Evolutionary conservation across 1,140 invertebrate genomes (phyloP).

Genomic region (Cydia strobilella): DNA sequence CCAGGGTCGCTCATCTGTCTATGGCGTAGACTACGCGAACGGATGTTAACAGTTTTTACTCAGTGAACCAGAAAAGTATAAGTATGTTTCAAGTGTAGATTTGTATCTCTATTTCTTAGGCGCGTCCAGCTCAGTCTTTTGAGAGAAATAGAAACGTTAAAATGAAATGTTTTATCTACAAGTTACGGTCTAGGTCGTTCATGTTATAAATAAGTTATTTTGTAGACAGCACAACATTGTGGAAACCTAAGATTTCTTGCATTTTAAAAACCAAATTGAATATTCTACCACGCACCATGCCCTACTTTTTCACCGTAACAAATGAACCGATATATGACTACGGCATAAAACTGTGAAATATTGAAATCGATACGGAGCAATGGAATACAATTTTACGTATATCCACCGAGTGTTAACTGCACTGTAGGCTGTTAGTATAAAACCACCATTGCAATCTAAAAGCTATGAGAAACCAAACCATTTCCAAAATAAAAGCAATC

Average conservation of each 20-base stretch:
- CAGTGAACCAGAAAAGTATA: background rate
- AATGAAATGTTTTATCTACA: too few species aligned
- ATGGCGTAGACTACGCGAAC: background rate
- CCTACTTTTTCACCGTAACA: background rate
- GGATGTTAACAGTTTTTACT: background rate
- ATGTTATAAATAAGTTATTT: too few species aligned
- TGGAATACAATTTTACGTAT: background rate
- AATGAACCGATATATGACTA: background rate
- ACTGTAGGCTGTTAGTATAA: background rate
- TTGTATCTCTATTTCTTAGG: too few species aligned
- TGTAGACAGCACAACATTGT: too few species aligned
- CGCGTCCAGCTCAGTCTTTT: too few species aligned
- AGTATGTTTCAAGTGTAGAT: background rate
- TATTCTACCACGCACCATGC: background rate
- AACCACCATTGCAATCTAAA: slow-evolving; percentile 7
- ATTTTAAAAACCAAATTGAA: background rate
- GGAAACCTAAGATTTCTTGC: background rate
- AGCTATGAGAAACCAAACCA: slow-evolving; percentile 5
- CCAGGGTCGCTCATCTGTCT: slow-evolving; percentile 14
- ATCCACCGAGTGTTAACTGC: slow-evolving; percentile 16
- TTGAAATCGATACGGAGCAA: slow-evolving; percentile 15
- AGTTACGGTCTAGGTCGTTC: too few species aligned
- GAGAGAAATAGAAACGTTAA: too few species aligned
- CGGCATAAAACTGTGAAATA: background rate
- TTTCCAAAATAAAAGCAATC: slow-evolving; percentile 11